Percentiles rank a stretch among this genome's conserved stretches.
These are phyloP conservation scores for Agrochola circellaris DNA, from an alignment of 2,888 invertebrate genomes.

Conservation along the genomic window DNA sequence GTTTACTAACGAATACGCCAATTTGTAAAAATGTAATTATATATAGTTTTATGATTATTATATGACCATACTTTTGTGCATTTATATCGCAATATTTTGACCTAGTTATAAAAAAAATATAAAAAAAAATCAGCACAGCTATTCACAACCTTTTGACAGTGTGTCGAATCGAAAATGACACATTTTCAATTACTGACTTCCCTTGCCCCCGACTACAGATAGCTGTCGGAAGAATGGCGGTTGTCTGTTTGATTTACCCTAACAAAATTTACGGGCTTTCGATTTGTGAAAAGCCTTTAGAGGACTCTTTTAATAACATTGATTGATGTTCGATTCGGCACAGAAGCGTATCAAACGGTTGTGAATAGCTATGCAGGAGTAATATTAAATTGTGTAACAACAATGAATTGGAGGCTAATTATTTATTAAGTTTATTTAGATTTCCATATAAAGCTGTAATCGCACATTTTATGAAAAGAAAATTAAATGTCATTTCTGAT, in stretches of 20 bases:
- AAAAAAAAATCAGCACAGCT: not conserved
- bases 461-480: not conserved
- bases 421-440: not conserved
- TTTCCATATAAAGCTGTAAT: not conserved
- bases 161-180: not conserved
- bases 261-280: not conserved
- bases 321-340: not conserved
- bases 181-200: not conserved
- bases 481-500: not conserved
- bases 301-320: not conserved
- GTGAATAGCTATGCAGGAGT: not conserved
- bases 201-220: no score
- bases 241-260: not conserved
- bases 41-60: constrained; percentile 23
- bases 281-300: not conserved
- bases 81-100: not conserved
- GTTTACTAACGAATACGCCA: constrained; percentile 40
- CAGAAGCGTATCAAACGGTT: no score
- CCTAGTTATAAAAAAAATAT: no score
- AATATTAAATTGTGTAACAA: not conserved
- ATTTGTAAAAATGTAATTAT: constrained; percentile 56
- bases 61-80: constrained; percentile 33
- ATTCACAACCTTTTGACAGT: not conserved
- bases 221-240: not conserved
- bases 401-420: not conserved